These are phyloP conservation scores for Motacilla alba DNA, from an alignment of 2,113 vertebrate genomes.

Conservation along the genomic window DNA sequence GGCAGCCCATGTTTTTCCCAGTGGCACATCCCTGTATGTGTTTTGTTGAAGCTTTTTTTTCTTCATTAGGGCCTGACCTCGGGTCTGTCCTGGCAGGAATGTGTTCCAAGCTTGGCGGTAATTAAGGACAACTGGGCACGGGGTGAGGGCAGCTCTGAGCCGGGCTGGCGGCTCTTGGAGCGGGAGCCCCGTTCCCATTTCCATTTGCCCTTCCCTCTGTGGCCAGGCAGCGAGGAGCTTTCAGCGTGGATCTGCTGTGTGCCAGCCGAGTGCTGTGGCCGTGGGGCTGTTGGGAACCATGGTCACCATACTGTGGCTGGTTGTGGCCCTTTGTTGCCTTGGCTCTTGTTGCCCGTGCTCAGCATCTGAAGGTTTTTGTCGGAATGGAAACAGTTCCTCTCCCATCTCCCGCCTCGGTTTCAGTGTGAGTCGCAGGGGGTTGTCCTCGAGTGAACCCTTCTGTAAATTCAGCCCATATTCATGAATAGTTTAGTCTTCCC, in stretches of 20 bases:
- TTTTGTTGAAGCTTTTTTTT: background rate
- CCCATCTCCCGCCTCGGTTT: background rate
- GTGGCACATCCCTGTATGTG: rapidly evolving
- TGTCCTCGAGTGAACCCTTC: conserved; percentile 45
- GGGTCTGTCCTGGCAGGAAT: background rate
- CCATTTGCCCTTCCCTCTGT: rapidly evolving
- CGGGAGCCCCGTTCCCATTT: rapidly evolving
- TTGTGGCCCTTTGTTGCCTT: background rate
- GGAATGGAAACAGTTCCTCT: background rate
- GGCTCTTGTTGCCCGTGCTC: background rate
- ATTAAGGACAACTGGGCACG: background rate
- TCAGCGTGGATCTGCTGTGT: background rate
- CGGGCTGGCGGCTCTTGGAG: background rate
- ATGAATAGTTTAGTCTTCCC: conserved; percentile 38
- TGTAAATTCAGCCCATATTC: conserved; percentile 22
- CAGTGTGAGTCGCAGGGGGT: background rate
- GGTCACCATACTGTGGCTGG: background rate
- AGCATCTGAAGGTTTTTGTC: background rate
- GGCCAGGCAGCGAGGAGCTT: background rate
- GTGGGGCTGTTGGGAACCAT: background rate
- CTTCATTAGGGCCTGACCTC: background rate
- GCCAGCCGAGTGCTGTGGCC: background rate
- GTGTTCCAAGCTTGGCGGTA: rapidly evolving
- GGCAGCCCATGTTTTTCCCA: background rate
- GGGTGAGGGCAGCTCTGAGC: background rate